Base-by-base conservation (phyloP, 2,113 vertebrate species). In the Cephalopholis sonnerati region DNA sequence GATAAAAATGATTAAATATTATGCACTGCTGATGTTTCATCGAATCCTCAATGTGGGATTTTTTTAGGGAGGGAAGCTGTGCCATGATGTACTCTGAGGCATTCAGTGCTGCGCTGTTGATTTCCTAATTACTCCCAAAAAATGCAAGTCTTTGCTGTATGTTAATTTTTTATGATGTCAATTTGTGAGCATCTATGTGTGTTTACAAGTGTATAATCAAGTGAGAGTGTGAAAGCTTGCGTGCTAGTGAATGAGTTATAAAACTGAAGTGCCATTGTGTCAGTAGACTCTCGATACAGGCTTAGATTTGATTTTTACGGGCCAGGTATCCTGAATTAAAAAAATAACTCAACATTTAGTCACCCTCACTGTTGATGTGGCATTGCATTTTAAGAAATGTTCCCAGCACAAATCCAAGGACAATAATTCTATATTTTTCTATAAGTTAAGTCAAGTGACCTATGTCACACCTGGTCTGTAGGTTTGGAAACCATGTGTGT, bases 11-110 rank as follows among this genome's bases (percentile, higher is more conserved):
- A 82, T 46, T 17, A 53, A 58, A 68, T 27, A 39, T 16, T 16
- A 18, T 17, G 13, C 11, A 10, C 7, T 12, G 5, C 29, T 76
- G 46, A 79, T 74, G 74, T 77, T 85, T 81, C 76, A 72, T 74
- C 24, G 74, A 9, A 73, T 89, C 27, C 67, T 62, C 8, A 44
- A 10, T 44, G 36, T 41, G 13, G n/a, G 4, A 39, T 15, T 69
- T 20, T n/a, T 66, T 32, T 22, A 0, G 15, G 24, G 7, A 48
- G 48, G 32, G 0, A 72, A 77, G 25, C 70, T 20, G 17, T 18
- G 57, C 22, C 11, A 10, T 0, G 2, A 8, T 48, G 6, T 10
- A 1, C 10, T 50, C 46, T 24, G 27, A 69, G 44, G 29, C 17
- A 22, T 72, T 81, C n/a, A 51, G 36, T 25, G 6, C 25, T 17